A percentile compares a stretch with the other conserved stretches of the same genome.
These are phyloP conservation scores for Cheilosia impressa DNA, from an alignment of 2,888 invertebrate species.

Conservation along the genomic window DNA sequence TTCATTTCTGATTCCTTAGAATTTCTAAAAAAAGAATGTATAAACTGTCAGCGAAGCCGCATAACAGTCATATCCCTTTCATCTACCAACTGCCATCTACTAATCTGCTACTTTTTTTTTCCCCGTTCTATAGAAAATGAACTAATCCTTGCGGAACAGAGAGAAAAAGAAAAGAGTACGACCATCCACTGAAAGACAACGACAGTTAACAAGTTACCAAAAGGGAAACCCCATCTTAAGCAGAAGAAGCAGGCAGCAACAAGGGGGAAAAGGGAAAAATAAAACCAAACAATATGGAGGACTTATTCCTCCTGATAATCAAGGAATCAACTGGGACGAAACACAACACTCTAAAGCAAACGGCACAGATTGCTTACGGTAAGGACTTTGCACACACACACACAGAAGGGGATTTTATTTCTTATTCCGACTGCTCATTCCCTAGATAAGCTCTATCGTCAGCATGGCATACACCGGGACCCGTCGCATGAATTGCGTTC, in stretches of 20 bases:
- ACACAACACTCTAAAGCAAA: slow-evolving; percentile 88
- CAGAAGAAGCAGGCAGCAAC: slow-evolving; percentile 15
- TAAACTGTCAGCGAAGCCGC: slow-evolving; percentile 32
- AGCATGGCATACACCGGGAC: slow-evolving; percentile 90
- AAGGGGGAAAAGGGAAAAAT: not conserved
- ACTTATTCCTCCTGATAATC: slow-evolving; percentile 91
- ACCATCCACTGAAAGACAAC: slow-evolving; percentile 30
- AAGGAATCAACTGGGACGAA: slow-evolving; percentile 94
- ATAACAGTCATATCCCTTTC: slow-evolving; percentile 21
- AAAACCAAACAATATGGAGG: slow-evolving; percentile 88
- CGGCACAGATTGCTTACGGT: slow-evolving; percentile 95
- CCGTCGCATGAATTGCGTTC: slow-evolving; percentile 93
- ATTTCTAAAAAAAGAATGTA: slow-evolving; percentile 18
- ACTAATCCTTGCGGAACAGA: slow-evolving; percentile 59
- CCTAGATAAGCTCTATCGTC: slow-evolving; percentile 91
- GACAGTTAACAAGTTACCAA: slow-evolving; percentile 56
- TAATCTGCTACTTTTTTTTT: slow-evolving; percentile 47
- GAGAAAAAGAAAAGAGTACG: not conserved
- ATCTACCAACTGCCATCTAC: slow-evolving; percentile 48
- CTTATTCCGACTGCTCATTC: slow-evolving; percentile 84
- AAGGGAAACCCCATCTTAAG: slow-evolving; percentile 26
- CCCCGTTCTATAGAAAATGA: slow-evolving; percentile 56
- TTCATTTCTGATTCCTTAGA: slow-evolving; percentile 46
- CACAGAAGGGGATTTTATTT: slow-evolving; percentile 27
- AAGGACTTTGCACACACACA: slow-evolving; percentile 79